phyloP scores from a whole-genome alignment of 2,888 invertebrate species.

The Pecten maximus region DNA sequence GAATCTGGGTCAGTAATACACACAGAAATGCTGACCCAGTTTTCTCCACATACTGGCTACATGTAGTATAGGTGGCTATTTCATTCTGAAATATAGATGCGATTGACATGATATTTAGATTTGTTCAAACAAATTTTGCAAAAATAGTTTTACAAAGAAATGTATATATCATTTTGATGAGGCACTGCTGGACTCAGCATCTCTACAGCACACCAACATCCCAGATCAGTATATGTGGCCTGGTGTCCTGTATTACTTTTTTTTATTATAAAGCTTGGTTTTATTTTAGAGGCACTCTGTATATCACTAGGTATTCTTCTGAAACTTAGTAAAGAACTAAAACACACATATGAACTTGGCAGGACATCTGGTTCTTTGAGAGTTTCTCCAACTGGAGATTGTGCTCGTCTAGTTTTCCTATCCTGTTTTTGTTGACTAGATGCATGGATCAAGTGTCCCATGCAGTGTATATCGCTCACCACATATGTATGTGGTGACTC shows the following conservation, averaged over 20 bases:
- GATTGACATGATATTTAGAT: no score
- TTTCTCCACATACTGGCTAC: not conserved
- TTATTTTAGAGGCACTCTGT: no score
- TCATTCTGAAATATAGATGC: not conserved
- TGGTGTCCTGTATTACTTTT: no score
- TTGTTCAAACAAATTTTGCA: no score
- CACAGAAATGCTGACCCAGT: not conserved
- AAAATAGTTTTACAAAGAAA: not conserved
- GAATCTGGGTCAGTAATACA: not conserved
- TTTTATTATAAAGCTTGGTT: no score
- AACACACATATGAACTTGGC: no score
- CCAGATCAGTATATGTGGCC: not conserved
- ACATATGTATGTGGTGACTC: not conserved
- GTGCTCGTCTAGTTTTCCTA: not conserved
- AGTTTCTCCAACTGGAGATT: no score
- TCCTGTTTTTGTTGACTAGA: not conserved
- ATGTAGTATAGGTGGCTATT: not conserved
- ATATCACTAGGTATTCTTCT: no score
- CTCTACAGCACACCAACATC: not conserved
- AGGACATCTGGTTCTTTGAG: no score
- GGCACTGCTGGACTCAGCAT: no score
- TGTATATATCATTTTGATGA: not conserved
- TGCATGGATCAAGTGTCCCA: not conserved
- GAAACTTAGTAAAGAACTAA: no score
- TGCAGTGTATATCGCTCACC: not conserved